These are phyloP conservation scores for Plectrocnemia conspersa DNA, from an alignment of 1,140 invertebrate genomes.

Conservation along the genomic window DNA sequence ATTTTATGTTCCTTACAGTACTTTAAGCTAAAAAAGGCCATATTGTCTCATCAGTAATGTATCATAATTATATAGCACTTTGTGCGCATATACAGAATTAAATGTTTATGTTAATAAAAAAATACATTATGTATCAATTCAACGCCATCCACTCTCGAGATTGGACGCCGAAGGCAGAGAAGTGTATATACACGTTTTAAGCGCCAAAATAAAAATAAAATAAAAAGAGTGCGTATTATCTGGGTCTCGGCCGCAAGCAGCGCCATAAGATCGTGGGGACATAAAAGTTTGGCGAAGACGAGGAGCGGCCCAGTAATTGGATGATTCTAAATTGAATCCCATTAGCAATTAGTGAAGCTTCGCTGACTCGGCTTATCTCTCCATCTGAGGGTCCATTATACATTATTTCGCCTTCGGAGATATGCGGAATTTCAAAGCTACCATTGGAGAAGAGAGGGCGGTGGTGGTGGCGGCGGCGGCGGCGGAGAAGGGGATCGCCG, in stretches of 20 bases:
- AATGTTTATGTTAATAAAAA: too few relatives aligned
- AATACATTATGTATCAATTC: too few relatives aligned
- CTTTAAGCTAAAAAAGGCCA: too few relatives aligned
- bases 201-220: too few relatives aligned
- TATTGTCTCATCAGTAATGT: too few relatives aligned
- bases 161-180: too few relatives aligned
- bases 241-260: background rate
- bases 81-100: too few relatives aligned
- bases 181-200: too few relatives aligned
- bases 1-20: too few relatives aligned
- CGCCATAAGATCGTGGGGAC: background rate
- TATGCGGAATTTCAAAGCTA: background rate
- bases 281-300: constrained; percentile 19
- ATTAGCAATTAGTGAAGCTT: constrained; percentile 35
- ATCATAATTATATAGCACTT: too few relatives aligned
- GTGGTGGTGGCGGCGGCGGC: constrained; percentile 5
- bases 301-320: constrained; percentile 26
- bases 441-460: background rate
- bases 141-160: too few relatives aligned
- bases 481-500: background rate
- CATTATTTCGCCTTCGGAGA: constrained; percentile 26
- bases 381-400: constrained; percentile 29
- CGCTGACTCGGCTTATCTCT: constrained; percentile 34
- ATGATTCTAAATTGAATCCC: constrained; percentile 35
- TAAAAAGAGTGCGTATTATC: background rate